A percentile compares a stretch with the other conserved stretches of the same genome.
These are phyloP conservation scores for Leistus spinibarbis DNA, from an alignment of 2,888 invertebrate genomes.

Conservation along the genomic window DNA sequence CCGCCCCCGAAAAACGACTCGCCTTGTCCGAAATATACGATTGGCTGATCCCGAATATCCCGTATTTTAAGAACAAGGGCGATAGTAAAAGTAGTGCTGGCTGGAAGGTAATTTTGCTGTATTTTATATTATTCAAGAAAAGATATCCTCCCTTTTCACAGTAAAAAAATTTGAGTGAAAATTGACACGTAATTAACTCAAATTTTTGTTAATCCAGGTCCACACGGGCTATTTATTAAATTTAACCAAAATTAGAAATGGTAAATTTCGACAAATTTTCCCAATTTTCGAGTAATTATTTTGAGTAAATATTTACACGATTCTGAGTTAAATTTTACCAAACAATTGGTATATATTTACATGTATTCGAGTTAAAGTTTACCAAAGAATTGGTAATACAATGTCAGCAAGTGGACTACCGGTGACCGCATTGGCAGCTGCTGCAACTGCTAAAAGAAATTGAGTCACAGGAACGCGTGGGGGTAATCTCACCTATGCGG, in stretches of 20 bases:
- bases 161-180: too few relatives aligned
- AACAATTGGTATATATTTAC: too few relatives aligned
- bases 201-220: too few relatives aligned
- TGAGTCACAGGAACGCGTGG: slow-evolving; percentile 95
- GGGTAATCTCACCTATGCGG: slow-evolving; percentile 98
- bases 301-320: too few relatives aligned
- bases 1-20: slow-evolving; percentile 91
- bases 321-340: too few relatives aligned
- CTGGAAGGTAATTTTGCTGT: slow-evolving; percentile 89
- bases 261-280: too few relatives aligned
- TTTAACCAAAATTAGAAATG: too few relatives aligned
- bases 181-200: too few relatives aligned
- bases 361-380: too few relatives aligned
- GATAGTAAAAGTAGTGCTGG: slow-evolving; percentile 99
- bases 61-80: slow-evolving; percentile 99
- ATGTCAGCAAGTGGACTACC: slow-evolving; percentile 50
- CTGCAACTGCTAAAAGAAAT: slow-evolving; percentile 81
- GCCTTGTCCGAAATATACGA: slow-evolving; percentile 99
- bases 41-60: slow-evolving; percentile 99
- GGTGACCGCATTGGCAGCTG: slow-evolving; percentile 58
- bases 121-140: neutral
- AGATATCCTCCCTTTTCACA: too few relatives aligned
- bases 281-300: too few relatives aligned
- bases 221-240: too few relatives aligned
- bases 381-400: slow-evolving; percentile 55